phyloP scores from a whole-genome alignment of 2,797 vertebrate genomes.

The Aythya fuligula region DNA sequence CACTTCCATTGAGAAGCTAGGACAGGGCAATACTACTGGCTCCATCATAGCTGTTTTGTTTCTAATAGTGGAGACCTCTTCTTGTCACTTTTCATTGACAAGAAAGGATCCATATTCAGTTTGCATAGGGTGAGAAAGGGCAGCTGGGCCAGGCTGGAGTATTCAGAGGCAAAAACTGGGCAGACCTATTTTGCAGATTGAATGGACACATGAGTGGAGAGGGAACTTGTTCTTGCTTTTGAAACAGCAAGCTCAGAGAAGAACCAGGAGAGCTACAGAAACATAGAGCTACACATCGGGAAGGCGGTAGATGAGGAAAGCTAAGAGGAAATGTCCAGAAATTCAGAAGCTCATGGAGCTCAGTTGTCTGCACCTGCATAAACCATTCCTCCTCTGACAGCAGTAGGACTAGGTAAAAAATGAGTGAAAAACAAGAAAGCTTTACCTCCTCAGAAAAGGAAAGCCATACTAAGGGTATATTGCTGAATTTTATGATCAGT shows the following conservation, averaged over 20 bases:
- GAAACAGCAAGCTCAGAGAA: not conserved
- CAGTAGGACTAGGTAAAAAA: not conserved
- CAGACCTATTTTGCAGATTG: not conserved
- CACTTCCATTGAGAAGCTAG: not conserved
- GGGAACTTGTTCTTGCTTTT: not conserved
- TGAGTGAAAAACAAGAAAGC: not conserved
- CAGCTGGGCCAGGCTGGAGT: not conserved
- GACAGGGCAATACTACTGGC: not conserved
- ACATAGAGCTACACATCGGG: not conserved
- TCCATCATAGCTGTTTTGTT: not conserved
- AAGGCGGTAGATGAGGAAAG: not conserved
- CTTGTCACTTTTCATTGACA: not conserved
- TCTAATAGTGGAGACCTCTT: not conserved
- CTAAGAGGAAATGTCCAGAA: not conserved
- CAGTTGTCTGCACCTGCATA: not conserved
- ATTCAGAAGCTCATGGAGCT: not conserved
- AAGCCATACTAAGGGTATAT: not conserved
- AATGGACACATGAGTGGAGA: not conserved
- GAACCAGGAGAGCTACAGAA: not conserved
- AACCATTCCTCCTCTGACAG: not conserved
- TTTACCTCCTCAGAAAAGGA: not conserved
- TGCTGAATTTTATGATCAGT: rapidly evolving
- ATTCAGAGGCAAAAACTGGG: not conserved
- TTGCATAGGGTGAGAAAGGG: not conserved
- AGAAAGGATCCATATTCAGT: not conserved